Evolutionary conservation across 2,797 vertebrate species (phyloP), one percentile per base, ranked within the genome.

Genomic region (Catamblyrhynchus diadema): DNA sequence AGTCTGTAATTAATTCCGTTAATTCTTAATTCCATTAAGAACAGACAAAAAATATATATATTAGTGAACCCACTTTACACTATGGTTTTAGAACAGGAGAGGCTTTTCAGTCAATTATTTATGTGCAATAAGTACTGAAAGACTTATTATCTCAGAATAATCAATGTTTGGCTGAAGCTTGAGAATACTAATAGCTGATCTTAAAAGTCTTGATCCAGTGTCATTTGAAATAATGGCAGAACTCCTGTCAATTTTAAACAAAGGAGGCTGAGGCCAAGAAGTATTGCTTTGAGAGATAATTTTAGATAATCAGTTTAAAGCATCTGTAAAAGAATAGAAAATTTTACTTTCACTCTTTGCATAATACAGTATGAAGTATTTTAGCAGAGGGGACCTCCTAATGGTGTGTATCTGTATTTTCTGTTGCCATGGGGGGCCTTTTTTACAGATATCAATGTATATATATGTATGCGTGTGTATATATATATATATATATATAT

Each of bases 31-130:
- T 81, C n/a, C 44, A 87, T 66, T 47, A 44, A 81, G 83, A 72
- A 45, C 3, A 30, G 8, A 24, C 47, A 67, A 33, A 45, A 2
- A 41, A 14, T 15, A 50, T 10, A 48, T 16, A 30, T 90, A 39
- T 78, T 67, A n/a, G 39, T 53, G 45, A 91, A 44, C 7, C 8
- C 0, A 2, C 48, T 94, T 92, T 93, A 75, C 56, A 8, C 56
- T 48, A 23, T 28, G 24, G 37, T 75, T 95, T 93, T 78, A 75
- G 61, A 80, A 64, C 23, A 87, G 37, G 39, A 75, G 44, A 91
- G 59, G 72, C 57, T 92, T 91, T 92, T n/a, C 73, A 84, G 94
- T 96, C 89, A 93, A 94, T 97, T 91, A 96, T 96, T 94, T 92
- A 96, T 94, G 89, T 93, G 81, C 87, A 75, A 5, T 90, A 81